These are phyloP conservation scores for Ridgeia piscesae DNA, from an alignment of 1,140 invertebrate species.

Conservation along the genomic window DNA sequence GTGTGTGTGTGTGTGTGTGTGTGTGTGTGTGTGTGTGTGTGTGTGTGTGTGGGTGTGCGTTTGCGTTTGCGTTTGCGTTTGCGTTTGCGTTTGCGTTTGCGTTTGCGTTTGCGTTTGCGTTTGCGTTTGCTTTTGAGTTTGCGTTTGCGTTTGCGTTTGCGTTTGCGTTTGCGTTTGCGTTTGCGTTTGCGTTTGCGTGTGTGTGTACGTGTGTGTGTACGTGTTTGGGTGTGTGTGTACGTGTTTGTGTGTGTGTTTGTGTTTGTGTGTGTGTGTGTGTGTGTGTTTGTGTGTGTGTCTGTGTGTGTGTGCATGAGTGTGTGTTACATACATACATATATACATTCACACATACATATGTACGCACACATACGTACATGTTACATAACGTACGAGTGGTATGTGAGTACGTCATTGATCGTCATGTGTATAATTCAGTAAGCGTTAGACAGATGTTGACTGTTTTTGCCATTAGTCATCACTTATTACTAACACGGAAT, in stretches of 20 bases:
- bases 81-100: not conserved
- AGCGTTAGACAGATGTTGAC: no score
- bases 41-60: not conserved
- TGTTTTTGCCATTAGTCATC: no score
- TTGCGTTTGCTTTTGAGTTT: not conserved
- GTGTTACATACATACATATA: not conserved
- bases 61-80: not conserved
- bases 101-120: not conserved
- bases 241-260: not conserved
- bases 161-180: not conserved
- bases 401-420: no score
- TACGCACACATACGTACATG: slow-evolving; percentile 6
- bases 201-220: not conserved
- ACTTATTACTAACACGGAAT: not conserved
- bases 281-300: not conserved
- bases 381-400: not conserved
- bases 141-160: no score
- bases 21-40: not conserved
- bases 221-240: not conserved
- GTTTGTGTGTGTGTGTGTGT: not conserved
- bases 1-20: not conserved
- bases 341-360: not conserved
- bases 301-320: not conserved
- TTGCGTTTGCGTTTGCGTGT: not conserved
- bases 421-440: no score